Conservation (phyloP, 2,113 vertebrate species). For the Callaeas wilsoni region DNA sequence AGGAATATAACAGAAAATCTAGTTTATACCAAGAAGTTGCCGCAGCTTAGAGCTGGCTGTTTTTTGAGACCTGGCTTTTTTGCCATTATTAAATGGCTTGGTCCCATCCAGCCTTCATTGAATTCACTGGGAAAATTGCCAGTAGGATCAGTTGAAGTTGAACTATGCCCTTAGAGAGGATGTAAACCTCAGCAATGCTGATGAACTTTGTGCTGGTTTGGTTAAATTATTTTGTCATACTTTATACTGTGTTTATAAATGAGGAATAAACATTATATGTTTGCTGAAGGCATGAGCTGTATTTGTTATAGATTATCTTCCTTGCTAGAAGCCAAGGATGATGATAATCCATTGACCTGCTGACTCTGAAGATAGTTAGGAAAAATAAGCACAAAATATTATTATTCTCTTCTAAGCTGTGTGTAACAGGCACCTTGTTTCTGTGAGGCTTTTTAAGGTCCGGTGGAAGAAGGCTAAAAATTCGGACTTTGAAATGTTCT, state of each 20-base stretch:
- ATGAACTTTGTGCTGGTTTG: slow-evolving; percentile 27
- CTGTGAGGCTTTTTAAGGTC: neutral
- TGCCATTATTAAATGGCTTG: neutral
- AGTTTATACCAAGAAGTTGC: neutral
- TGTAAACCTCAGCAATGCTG: neutral
- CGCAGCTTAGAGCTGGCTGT: neutral
- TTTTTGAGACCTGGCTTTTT: neutral
- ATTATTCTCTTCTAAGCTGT: neutral
- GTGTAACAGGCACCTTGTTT: neutral
- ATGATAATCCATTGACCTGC: neutral
- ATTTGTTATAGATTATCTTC: slow-evolving; percentile 3
- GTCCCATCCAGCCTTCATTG: neutral
- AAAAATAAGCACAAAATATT: neutral
- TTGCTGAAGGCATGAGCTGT: neutral
- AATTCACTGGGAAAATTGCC: slow-evolving; percentile 18
- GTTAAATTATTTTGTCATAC: slow-evolving; percentile 22
- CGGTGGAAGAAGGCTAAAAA: neutral
- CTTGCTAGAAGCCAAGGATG: neutral
- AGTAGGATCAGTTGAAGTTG: neutral
- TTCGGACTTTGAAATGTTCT: neutral
- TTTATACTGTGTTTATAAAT: slow-evolving; percentile 1
- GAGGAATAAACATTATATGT: neutral
- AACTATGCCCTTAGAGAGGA: neutral
- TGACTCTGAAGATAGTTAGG: neutral
- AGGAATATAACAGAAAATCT: neutral